Evolutionary conservation across 2,113 vertebrate genomes (phyloP).

Genomic region (Alaudala cheleensis): DNA sequence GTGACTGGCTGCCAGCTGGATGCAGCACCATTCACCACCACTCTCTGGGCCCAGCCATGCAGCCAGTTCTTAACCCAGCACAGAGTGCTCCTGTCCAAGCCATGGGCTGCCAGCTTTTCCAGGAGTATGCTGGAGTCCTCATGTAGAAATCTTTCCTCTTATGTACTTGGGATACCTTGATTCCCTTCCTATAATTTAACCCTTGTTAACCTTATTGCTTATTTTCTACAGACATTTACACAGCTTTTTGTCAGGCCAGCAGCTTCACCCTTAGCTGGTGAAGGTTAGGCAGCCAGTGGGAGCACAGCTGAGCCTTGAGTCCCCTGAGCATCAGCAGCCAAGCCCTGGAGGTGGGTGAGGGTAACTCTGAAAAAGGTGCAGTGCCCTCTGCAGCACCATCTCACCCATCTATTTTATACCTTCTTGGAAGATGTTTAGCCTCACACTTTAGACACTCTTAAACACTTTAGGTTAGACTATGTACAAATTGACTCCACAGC

Average conservation of each 20-base stretch:
- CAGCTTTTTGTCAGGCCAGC: neutral
- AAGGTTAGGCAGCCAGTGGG: neutral
- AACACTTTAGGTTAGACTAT: neutral
- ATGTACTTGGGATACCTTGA: neutral
- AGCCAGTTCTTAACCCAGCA: neutral
- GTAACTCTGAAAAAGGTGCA: neutral
- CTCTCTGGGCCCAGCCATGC: neutral
- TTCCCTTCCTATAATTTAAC: neutral
- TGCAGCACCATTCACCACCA: neutral
- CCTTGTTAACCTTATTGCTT: neutral
- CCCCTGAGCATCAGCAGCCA: neutral
- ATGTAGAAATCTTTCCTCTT: neutral
- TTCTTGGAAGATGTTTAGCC: neutral
- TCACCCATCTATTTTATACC: neutral
- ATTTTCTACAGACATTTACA: neutral
- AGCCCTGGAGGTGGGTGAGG: accelerated
- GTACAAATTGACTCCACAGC: accelerated
- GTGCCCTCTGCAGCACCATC: neutral
- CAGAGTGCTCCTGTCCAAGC: neutral
- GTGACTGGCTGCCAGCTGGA: neutral
- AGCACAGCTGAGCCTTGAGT: neutral
- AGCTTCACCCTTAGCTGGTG: neutral
- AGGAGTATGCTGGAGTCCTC: neutral
- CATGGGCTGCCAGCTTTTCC: neutral
- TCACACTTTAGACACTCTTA: neutral